A percentile compares a stretch with the other conserved stretches of the same genome.
phyloP scores from a whole-genome alignment of 2,888 invertebrate genomes.

The Trachelus stipa region DNA sequence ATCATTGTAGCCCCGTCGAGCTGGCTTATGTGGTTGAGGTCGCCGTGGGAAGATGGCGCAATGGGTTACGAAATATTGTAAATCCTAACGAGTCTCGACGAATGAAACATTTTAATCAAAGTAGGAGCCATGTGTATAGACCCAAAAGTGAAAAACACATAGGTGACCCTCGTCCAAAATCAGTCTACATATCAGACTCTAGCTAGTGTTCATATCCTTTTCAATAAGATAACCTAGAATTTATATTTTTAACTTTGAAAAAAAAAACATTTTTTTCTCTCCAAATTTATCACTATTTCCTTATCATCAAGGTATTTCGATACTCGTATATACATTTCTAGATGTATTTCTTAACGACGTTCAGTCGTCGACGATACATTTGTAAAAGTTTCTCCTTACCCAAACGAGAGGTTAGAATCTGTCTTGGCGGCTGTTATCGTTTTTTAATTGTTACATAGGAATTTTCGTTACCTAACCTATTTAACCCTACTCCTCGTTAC shows the following conservation, averaged over 20 bases:
- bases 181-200: conserved; percentile 56
- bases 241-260: neutral
- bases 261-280: neutral
- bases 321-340: neutral
- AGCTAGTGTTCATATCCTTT: conserved; percentile 16
- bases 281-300: neutral
- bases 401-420: neutral
- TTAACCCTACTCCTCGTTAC: neutral
- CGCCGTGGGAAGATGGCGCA: neutral
- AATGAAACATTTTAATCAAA: conserved; percentile 1
- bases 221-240: neutral
- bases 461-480: neutral
- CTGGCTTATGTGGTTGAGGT: neutral
- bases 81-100: neutral
- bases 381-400: neutral
- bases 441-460: neutral
- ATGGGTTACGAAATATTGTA: neutral
- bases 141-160: conserved; percentile 29
- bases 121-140: conserved; percentile 28
- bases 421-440: neutral
- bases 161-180: conserved; percentile 42
- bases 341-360: neutral
- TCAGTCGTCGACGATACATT: neutral
- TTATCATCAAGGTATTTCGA: neutral
- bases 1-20: neutral